These are phyloP conservation scores for Parnassius mnemosyne DNA, from an alignment of 2,888 invertebrate species.

Conservation along the genomic window DNA sequence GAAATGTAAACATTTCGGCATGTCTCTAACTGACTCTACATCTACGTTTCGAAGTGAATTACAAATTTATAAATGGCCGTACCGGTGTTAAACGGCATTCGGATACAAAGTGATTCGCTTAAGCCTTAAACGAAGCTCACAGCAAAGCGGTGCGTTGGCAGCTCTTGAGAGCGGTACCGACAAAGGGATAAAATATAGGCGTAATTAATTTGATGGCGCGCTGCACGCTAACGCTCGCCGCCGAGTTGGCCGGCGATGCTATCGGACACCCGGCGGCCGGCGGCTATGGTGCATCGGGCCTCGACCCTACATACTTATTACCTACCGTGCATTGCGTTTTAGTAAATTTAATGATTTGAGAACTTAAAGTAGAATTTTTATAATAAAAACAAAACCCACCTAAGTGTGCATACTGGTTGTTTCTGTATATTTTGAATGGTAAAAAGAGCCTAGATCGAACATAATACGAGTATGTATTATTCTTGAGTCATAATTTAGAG, in stretches of 20 bases:
- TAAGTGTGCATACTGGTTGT: background rate
- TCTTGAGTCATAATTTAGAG: too few species aligned
- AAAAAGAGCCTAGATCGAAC: too few species aligned
- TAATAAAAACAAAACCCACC: background rate
- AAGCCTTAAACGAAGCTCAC: constrained; percentile 25
- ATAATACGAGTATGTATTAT: too few species aligned
- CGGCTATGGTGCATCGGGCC: constrained; percentile 32
- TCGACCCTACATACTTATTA: background rate
- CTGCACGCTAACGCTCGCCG: constrained; percentile 35
- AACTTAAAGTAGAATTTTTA: too few species aligned
- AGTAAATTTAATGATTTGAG: background rate
- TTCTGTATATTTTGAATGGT: too few species aligned
- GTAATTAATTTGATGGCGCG: constrained; percentile 59
- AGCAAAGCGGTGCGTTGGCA: constrained; percentile 32
- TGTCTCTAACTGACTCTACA: too few species aligned
- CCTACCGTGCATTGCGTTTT: background rate
- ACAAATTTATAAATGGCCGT: constrained; percentile 4
- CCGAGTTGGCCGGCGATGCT: constrained; percentile 30
- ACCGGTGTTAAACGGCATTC: constrained; percentile 26
- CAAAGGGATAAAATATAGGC: constrained; percentile 57
- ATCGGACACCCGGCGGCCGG: constrained; percentile 28
- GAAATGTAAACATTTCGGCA: too few species aligned
- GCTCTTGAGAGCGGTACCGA: constrained; percentile 44
- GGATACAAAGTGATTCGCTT: constrained; percentile 29
- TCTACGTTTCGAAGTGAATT: constrained; percentile 1